Base-by-base conservation (phyloP, 1,140 invertebrate genomes). In the Achroia grisella region DNA sequence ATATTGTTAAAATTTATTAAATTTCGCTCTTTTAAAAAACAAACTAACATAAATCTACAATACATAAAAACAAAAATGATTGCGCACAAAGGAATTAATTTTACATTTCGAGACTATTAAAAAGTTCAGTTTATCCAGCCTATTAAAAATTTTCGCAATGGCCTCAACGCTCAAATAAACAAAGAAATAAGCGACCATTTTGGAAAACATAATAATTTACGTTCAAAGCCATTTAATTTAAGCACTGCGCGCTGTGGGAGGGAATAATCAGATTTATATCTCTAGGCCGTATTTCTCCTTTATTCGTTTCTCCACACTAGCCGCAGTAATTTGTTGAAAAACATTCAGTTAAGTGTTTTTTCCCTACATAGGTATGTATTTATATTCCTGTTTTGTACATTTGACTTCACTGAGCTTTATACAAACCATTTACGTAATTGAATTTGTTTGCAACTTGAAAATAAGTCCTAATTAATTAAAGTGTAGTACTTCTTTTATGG, bases 221-320 rank as follows among this genome's bases (percentile, higher is more conserved):
- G 46, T 60, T 57, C 56, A 56, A 44, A 64, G 57, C 52, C 50
- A 56, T 70, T 75, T 64, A 66, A 66, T 72, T 75, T 61, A 59
- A 58, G 54, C 57, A 33, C 51, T 55, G 53, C 42, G 45, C 47
- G 58, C 53, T 46, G 48, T 44, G 58, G 44, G 55, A 39, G 47
- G 56, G 58, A 49, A 62, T 72, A 71, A 71, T 76, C 68, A 62
- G 70, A 76, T 73, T 76, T 70, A 73, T 76, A 71, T 62, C 60
- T 63, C 36, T 56, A 47, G 52, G 31, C 42, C 36, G 55, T 61
- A 57, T 63, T 61, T 62, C 51, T 60, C 63, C 49, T 57, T 60
- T 61, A 54, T 52, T 34, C 17, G 17, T 6, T 23, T 23, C 17
- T 41, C 51, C 53, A 39, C 46, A 57, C 52, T 57, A 55, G 43